Percentiles rank a stretch among this genome's conserved stretches.
Evolutionary conservation across 2,888 invertebrate genomes (phyloP).

Genomic region (Herminia tarsipennalis): DNA sequence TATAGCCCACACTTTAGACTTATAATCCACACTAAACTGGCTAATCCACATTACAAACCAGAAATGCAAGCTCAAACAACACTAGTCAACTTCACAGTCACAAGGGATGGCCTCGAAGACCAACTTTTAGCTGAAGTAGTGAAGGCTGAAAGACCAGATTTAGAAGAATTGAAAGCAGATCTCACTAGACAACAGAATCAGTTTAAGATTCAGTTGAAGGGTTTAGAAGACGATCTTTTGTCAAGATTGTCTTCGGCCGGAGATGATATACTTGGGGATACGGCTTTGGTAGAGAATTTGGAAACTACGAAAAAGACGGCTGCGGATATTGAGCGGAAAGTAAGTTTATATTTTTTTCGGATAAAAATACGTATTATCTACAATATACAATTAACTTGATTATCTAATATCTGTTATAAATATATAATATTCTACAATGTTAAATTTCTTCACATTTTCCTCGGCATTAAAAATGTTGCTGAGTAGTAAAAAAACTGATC

Average conservation of each 20-base stretch:
- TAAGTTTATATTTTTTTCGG: slow-evolving; percentile 46
- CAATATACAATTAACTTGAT: too few species aligned
- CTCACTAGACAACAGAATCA: slow-evolving; percentile 98
- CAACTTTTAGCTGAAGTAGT: slow-evolving; percentile 98
- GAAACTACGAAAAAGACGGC: slow-evolving; percentile 98
- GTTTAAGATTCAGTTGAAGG: slow-evolving; percentile 97
- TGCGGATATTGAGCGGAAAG: slow-evolving; percentile 97
- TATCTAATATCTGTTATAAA: too few species aligned
- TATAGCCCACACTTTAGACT: slow-evolving; percentile 94
- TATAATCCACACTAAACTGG: slow-evolving; percentile 97
- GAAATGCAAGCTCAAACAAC: slow-evolving; percentile 99
- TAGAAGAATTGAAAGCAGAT: slow-evolving; percentile 97
- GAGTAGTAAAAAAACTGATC: too few species aligned
- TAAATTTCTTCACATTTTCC: too few species aligned
- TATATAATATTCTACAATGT: too few species aligned
- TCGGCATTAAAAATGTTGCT: too few species aligned
- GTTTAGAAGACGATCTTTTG: slow-evolving; percentile 96
- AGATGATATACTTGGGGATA: slow-evolving; percentile 97
- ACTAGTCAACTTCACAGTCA: slow-evolving; percentile 98
- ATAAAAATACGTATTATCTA: too few species aligned
- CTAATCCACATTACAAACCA: slow-evolving; percentile 99
- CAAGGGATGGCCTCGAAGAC: slow-evolving; percentile 97
- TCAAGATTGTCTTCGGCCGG: slow-evolving; percentile 96
- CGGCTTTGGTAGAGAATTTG: slow-evolving; percentile 97
- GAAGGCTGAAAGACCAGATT: slow-evolving; percentile 97